Percentiles rank a stretch among this genome's conserved stretches.
Evolutionary conservation across 2,113 vertebrate species (phyloP).

Genomic region (Narcine bancroftii): DNA sequence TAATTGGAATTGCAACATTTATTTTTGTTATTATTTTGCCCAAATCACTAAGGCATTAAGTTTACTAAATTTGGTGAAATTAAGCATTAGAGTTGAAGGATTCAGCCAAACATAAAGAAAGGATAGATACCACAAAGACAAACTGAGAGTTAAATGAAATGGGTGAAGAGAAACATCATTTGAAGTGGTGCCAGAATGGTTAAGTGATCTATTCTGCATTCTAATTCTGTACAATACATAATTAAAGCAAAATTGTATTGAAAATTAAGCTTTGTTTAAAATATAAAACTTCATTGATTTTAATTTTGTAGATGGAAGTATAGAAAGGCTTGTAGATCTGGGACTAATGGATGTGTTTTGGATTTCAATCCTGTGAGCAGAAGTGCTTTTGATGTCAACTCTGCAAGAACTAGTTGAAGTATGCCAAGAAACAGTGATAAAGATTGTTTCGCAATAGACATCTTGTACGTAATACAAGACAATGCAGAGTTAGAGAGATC

Average conservation of each 20-base stretch:
- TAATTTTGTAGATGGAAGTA: not conserved
- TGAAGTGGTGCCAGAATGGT: not conserved
- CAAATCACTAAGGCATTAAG: not conserved
- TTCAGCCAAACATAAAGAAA: not conserved
- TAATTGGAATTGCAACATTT: not conserved
- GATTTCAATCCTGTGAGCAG: not conserved
- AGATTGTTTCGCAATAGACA: too few relatives aligned
- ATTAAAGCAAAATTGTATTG: not conserved
- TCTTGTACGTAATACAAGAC: too few relatives aligned
- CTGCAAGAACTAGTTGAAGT: too few relatives aligned
- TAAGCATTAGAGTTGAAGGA: not conserved
- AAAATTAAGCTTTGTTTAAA: not conserved
- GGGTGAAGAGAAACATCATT: not conserved
- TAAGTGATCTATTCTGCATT: not conserved
- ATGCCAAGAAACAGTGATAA: too few relatives aligned
- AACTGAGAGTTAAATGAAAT: not conserved
- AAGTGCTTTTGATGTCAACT: not conserved
- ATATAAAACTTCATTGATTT: not conserved
- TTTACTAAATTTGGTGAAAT: not conserved
- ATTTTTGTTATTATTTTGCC: not conserved
- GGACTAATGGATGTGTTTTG: not conserved
- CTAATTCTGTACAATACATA: not conserved
- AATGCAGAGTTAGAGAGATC: too few relatives aligned
- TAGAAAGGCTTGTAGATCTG: not conserved
- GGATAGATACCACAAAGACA: not conserved